phyloP scores from a whole-genome alignment of 2,888 invertebrate genomes.

The Caenorhabditis japonica region DNA sequence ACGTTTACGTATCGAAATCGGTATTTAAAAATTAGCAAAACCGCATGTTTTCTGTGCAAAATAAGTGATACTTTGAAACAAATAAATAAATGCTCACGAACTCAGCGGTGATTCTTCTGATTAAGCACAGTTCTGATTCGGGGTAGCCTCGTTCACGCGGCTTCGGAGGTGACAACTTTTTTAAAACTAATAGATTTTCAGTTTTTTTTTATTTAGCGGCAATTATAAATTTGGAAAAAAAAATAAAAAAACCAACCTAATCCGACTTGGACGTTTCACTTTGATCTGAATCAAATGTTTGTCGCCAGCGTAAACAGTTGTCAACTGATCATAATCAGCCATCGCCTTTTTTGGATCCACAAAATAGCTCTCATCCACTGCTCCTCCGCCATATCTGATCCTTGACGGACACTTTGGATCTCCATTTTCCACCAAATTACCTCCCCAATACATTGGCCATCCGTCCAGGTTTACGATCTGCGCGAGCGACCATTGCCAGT shows the following conservation, averaged over 20 bases:
- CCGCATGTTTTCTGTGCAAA: no score
- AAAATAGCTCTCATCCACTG: slow-evolving; percentile 74
- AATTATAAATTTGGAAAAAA: no score
- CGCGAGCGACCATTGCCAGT: slow-evolving; percentile 74
- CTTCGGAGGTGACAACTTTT: no score
- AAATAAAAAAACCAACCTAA: slow-evolving; percentile 61
- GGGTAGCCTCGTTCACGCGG: no score
- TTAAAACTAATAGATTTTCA: no score
- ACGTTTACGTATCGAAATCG: no score
- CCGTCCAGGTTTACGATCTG: slow-evolving; percentile 73
- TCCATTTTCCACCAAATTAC: slow-evolving; percentile 69
- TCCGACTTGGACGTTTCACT: slow-evolving; percentile 67
- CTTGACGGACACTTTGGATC: slow-evolving; percentile 71
- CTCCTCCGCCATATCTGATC: slow-evolving; percentile 72
- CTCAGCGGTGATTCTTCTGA: no score
- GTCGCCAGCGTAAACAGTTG: slow-evolving; percentile 77
- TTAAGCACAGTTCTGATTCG: no score
- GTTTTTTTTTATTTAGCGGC: no score
- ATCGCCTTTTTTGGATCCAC: slow-evolving; percentile 70
- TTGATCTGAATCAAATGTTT: slow-evolving; percentile 76
- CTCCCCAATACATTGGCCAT: slow-evolving; percentile 77
- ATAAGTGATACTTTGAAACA: no score
- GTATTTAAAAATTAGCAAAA: no score
- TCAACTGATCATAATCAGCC: slow-evolving; percentile 75
- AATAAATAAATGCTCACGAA: no score